phyloP scores from a whole-genome alignment of 1,140 invertebrate species.

The Eriosoma lanigerum region DNA sequence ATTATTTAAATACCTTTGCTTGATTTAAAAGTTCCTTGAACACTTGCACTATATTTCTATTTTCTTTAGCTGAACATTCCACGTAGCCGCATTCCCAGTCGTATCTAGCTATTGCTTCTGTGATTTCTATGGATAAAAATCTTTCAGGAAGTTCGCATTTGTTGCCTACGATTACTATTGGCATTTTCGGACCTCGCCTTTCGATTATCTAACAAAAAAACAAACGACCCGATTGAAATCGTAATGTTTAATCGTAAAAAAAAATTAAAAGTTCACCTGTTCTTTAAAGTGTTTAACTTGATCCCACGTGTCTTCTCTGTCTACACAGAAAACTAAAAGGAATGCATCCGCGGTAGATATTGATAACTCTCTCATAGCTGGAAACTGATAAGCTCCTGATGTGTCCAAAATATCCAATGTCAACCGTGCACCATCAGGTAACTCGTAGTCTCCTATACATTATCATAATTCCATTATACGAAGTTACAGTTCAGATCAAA shows the following conservation, averaged over 20 bases:
- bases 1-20: conserved; percentile 58
- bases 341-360: conserved; percentile 64
- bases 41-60: conserved; percentile 59
- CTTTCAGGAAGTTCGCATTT: conserved; percentile 60
- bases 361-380: conserved; percentile 66
- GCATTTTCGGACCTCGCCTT: conserved; percentile 57
- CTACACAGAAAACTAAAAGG: conserved; percentile 63
- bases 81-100: conserved; percentile 65
- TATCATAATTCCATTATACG: not conserved
- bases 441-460: conserved; percentile 60
- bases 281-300: conserved; percentile 59
- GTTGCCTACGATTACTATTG: conserved; percentile 64
- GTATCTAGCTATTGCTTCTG: conserved; percentile 60
- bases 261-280: conserved; percentile 55
- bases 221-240: not conserved
- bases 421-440: conserved; percentile 58
- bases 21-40: conserved; percentile 62
- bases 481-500: no score
- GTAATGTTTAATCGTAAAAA: no score
- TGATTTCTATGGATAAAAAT: conserved; percentile 57
- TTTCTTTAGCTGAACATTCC: conserved; percentile 63
- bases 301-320: conserved; percentile 62
- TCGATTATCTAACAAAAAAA: conserved; percentile 56
- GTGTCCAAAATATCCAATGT: conserved; percentile 65
- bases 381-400: conserved; percentile 63